Conservation (phyloP, 1,140 invertebrate genomes). For the Macrosteles quadrilineatus region DNA sequence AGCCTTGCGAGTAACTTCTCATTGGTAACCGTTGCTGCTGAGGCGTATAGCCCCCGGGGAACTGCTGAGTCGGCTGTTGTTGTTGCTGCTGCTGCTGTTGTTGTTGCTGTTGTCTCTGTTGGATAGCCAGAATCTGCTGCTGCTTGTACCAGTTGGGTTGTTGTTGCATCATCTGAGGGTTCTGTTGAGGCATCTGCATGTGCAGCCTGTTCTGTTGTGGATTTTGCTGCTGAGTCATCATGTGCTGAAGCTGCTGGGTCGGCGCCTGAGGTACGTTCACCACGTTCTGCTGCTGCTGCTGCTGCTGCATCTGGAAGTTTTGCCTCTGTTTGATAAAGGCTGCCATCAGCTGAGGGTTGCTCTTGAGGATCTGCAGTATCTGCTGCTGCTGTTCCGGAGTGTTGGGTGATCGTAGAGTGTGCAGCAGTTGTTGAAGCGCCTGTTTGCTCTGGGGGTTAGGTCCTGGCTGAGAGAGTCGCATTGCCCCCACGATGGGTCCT, state of each 20-base stretch:
- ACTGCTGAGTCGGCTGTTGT: conserved; percentile 54
- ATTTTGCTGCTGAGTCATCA: conserved; percentile 44
- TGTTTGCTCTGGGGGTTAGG: conserved; percentile 58
- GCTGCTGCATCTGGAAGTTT: conserved; percentile 52
- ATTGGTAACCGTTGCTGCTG: conserved; percentile 51
- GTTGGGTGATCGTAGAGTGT: conserved; percentile 83
- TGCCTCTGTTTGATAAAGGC: conserved; percentile 93
- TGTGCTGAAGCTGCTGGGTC: conserved; percentile 48
- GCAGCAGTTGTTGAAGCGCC: conserved; percentile 86
- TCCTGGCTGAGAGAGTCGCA: conserved; percentile 31
- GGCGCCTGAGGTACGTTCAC: conserved; percentile 44
- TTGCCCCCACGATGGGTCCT: conserved; percentile 46
- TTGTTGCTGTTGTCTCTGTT: conserved; percentile 55
- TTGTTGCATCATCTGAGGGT: conserved; percentile 53
- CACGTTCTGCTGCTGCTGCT: conserved; percentile 44
- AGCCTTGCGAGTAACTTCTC: conserved; percentile 47
- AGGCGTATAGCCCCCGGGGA: conserved; percentile 43
- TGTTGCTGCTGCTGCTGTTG: conserved; percentile 55
- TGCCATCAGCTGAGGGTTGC: conserved; percentile 94
- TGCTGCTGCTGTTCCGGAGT: conserved; percentile 93
- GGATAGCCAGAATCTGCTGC: conserved; percentile 57
- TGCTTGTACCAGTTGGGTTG: conserved; percentile 57
- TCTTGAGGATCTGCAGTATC: conserved; percentile 89
- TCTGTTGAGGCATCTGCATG: conserved; percentile 54
- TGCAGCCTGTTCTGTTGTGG: conserved; percentile 49